phyloP scores from a whole-genome alignment of 2,113 vertebrate species.

The Pyxicephalus adspersus region DNA sequence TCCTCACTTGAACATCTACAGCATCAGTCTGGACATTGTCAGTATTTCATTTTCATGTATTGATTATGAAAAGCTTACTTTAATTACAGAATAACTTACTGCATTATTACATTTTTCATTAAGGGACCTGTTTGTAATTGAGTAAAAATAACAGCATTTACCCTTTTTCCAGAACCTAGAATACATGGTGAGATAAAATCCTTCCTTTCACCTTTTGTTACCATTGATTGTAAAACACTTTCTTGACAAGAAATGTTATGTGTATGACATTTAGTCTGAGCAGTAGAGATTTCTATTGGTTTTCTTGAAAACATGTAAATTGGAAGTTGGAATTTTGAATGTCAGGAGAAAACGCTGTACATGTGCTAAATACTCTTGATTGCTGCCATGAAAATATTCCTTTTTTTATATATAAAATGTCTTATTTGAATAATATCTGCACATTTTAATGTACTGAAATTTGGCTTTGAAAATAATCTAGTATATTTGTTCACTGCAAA shows the following conservation, averaged over 20 bases:
- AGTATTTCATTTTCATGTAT: constrained; percentile 29
- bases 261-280: constrained; percentile 52
- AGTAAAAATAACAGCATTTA: constrained; percentile 15
- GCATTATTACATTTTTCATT: constrained; percentile 37
- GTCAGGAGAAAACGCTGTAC: constrained; percentile 34
- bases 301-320: constrained; percentile 51
- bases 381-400: constrained; percentile 4
- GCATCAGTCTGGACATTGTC: not conserved
- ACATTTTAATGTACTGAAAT: not conserved
- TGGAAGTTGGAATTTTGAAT: constrained; percentile 47
- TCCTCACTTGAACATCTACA: constrained; percentile 1
- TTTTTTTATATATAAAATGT: not conserved
- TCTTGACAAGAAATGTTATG: constrained; percentile 47
- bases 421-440: not conserved
- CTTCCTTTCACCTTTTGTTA: constrained; percentile 53
- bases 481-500: too few relatives aligned
- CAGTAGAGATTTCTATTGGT: constrained; percentile 41
- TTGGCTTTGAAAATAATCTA: too few relatives aligned
- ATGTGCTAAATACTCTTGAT: constrained; percentile 40
- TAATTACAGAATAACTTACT: constrained; percentile 38
- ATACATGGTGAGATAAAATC: constrained; percentile 44
- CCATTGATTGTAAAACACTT: constrained; percentile 56
- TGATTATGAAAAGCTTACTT: constrained; percentile 6
- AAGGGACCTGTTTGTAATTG: constrained; percentile 46
- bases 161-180: constrained; percentile 35